Evolutionary conservation across 2,888 invertebrate genomes (phyloP).

Genomic region (Mythimna ferrago): DNA sequence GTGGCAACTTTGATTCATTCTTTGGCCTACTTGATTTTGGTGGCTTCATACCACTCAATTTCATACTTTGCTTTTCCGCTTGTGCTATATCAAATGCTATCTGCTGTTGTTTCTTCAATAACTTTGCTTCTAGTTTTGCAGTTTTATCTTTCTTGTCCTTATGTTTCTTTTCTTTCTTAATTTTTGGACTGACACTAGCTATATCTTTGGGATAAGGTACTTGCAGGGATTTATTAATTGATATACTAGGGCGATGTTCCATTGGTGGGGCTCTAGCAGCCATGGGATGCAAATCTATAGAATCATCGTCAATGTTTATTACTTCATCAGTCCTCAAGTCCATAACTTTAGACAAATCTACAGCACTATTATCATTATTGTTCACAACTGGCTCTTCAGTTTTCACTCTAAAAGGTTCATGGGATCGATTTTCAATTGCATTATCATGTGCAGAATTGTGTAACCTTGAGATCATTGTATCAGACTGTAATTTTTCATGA

Average conservation of each 20-base stretch:
- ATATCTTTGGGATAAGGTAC: constrained; percentile 87
- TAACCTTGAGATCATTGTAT: constrained; percentile 86
- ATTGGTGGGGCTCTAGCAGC: constrained; percentile 70
- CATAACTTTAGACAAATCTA: constrained; percentile 88
- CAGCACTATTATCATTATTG: constrained; percentile 88
- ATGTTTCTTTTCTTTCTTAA: constrained; percentile 91
- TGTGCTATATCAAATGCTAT: constrained; percentile 84
- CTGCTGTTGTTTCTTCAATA: constrained; percentile 86
- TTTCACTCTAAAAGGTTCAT: constrained; percentile 80
- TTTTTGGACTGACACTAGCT: constrained; percentile 90
- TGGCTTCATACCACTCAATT: constrained; percentile 78
- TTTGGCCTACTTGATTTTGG: constrained; percentile 84
- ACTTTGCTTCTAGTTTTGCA: constrained; percentile 85
- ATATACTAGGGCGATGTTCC: constrained; percentile 80
- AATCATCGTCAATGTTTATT: constrained; percentile 88
- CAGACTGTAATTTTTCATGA: constrained; percentile 83
- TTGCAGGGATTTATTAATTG: constrained; percentile 87
- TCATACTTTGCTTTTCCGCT: constrained; percentile 82
- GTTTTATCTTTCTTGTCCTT: constrained; percentile 89
- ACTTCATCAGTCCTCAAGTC: constrained; percentile 88
- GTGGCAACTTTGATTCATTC: constrained; percentile 83
- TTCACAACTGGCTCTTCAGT: constrained; percentile 85
- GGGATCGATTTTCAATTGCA: constrained; percentile 74
- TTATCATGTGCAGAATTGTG: constrained; percentile 80
- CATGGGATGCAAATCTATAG: constrained; percentile 79